Percentiles rank a stretch among this genome's conserved stretches.
Conservation (phyloP, 2,888 invertebrate genomes). For the Capitulum mitella region DNA sequence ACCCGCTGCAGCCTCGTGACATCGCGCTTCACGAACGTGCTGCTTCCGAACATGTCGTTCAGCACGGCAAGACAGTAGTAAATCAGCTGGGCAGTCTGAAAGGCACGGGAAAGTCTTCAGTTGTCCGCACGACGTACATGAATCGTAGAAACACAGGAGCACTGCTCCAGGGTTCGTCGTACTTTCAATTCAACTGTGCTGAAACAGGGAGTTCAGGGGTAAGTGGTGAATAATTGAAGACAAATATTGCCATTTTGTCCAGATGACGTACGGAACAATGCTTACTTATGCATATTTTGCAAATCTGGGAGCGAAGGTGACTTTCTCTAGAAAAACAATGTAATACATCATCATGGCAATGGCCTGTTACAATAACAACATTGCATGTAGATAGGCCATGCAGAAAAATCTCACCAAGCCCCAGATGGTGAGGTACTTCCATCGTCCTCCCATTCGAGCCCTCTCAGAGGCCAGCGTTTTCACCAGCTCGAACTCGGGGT, state of each 20-base stretch:
- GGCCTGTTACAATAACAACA: no score
- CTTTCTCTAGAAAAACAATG: no score
- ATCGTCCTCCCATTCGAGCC: not conserved
- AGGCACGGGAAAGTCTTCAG: not conserved
- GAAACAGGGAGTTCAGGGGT: no score
- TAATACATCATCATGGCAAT: no score
- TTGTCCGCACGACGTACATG: not conserved
- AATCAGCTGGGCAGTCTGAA: not conserved
- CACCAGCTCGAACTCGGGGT: not conserved
- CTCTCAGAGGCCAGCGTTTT: not conserved
- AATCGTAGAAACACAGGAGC: no score
- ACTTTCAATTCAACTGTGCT: no score
- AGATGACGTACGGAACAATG: no score
- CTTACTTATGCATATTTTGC: no score
- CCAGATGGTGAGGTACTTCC: constrained; percentile 8
- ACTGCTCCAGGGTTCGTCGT: not conserved
- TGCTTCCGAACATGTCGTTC: constrained; percentile 36
- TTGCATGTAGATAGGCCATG: no score
- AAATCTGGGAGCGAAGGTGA: no score
- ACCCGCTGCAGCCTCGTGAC: constrained; percentile 30
- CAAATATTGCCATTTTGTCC: not conserved
- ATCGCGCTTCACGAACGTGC: not conserved
- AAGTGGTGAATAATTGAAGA: no score
- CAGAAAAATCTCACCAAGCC: not conserved
- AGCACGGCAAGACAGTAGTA: constrained; percentile 33